Percentiles rank a stretch among this genome's conserved stretches.
These are phyloP conservation scores for Cuculus canorus DNA, from an alignment of 2,797 vertebrate genomes.

Conservation along the genomic window DNA sequence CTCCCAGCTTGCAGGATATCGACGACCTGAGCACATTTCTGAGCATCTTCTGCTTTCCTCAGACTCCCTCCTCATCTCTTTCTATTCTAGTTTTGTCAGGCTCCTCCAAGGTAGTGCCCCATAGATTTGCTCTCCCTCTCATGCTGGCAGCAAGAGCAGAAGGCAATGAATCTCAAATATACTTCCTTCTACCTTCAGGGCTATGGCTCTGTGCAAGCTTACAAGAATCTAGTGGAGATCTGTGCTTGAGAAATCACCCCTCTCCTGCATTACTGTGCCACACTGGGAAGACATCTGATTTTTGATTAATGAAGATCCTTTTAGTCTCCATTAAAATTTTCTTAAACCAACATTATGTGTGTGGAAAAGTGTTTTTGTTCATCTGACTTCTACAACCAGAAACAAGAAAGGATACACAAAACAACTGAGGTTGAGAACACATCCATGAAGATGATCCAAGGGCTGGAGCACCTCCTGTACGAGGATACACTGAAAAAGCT, in stretches of 20 bases:
- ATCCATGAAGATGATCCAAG: too few species aligned
- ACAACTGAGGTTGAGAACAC: not conserved
- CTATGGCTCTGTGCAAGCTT: not conserved
- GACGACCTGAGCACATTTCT: not conserved
- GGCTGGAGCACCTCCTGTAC: too few species aligned
- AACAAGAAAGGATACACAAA: not conserved
- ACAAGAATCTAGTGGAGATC: not conserved
- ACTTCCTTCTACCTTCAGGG: not conserved
- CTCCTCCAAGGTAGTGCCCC: not conserved
- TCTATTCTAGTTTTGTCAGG: not conserved
- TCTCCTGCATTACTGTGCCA: not conserved
- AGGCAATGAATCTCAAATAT: not conserved
- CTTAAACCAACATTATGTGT: rapidly evolving
- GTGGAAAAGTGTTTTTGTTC: not conserved
- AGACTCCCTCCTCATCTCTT: too few species aligned
- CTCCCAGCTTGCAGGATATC: not conserved
- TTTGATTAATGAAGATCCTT: not conserved
- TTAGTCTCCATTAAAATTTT: not conserved
- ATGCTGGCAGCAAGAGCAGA: not conserved
- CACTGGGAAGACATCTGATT: not conserved
- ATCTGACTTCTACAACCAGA: not conserved
- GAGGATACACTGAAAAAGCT: too few species aligned
- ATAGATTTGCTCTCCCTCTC: not conserved
- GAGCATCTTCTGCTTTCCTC: too few species aligned
- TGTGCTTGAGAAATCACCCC: not conserved